Percentiles rank a stretch among this genome's conserved stretches.
Evolutionary conservation across 2,113 vertebrate species (phyloP).

Genomic region (Chitala chitala): DNA sequence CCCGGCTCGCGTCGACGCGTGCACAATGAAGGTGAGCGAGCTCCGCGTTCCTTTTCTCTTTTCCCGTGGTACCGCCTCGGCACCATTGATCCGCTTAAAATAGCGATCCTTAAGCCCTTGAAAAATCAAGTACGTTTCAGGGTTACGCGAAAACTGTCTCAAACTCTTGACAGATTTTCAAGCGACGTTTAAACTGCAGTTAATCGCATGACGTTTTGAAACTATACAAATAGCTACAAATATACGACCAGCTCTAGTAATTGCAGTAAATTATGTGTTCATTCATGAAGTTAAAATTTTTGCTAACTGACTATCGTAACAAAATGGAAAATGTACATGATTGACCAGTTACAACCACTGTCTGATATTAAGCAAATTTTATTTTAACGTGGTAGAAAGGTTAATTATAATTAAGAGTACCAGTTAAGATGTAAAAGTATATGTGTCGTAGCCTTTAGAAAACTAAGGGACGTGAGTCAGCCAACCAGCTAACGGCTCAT

Average conservation of each 20-base stretch:
- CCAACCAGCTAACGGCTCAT: background rate
- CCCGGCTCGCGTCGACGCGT: slow-evolving; percentile 44
- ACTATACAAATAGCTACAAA: too few relatives aligned
- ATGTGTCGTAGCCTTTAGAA: background rate
- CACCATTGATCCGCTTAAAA: background rate
- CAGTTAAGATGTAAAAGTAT: background rate
- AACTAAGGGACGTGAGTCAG: background rate
- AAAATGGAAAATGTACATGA: too few relatives aligned
- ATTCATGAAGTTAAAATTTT: too few relatives aligned
- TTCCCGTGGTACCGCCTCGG: background rate
- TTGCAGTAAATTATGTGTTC: too few relatives aligned
- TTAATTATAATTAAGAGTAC: background rate
- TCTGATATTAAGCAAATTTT: too few relatives aligned
- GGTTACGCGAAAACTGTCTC: accelerated
- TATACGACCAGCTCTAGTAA: too few relatives aligned
- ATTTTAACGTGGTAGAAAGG: too few relatives aligned
- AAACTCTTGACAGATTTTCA: too few relatives aligned
- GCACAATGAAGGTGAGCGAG: slow-evolving; percentile 70
- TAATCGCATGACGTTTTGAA: too few relatives aligned
- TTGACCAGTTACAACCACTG: too few relatives aligned
- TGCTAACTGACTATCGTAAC: too few relatives aligned
- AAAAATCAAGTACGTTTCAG: background rate
- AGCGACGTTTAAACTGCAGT: too few relatives aligned
- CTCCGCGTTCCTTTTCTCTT: background rate
- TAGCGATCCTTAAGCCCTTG: background rate